Percentiles rank a stretch among this genome's conserved stretches.
Evolutionary conservation across 1,140 invertebrate genomes (phyloP).

Genomic region (Elysia chlorotica): DNA sequence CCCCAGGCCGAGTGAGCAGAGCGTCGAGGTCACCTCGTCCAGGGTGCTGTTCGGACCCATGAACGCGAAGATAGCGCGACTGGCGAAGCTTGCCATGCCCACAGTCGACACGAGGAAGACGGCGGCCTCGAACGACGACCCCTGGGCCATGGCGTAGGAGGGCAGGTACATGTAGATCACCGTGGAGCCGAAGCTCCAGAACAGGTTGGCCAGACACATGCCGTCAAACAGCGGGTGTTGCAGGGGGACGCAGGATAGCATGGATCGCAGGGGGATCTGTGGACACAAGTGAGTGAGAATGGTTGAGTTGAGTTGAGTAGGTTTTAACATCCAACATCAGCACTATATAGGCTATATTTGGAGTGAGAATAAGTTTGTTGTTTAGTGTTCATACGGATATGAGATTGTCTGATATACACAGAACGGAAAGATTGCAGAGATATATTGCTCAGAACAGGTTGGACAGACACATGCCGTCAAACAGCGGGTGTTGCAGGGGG

Average conservation of each 20-base stretch:
- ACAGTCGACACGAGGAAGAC: constrained; percentile 48
- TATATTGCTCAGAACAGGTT: no score
- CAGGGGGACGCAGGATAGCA: constrained; percentile 51
- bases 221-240: constrained; percentile 51
- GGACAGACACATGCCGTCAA: no score
- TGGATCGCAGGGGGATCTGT: constrained; percentile 43
- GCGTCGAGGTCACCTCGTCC: constrained; percentile 49
- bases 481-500: no score
- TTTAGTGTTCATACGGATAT: no score
- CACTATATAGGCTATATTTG: no score
- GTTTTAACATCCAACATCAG: no score
- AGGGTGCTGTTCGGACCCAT: constrained; percentile 54
- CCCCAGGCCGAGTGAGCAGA: constrained; percentile 50
- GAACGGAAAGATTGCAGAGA: no score
- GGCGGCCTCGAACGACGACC: constrained; percentile 44
- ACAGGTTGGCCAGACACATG: constrained; percentile 55
- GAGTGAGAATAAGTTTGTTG: no score
- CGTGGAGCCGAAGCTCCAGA: constrained; percentile 58
- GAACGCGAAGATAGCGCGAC: constrained; percentile 52
- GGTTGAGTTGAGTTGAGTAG: no score
- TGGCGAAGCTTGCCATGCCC: constrained; percentile 48
- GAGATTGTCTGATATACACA: no score
- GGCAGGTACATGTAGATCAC: constrained; percentile 58
- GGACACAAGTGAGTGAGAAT: no score
- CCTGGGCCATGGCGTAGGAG: constrained; percentile 48